Conservation (phyloP, 2,113 vertebrate species). For the Pterophyllum scalare region DNA sequence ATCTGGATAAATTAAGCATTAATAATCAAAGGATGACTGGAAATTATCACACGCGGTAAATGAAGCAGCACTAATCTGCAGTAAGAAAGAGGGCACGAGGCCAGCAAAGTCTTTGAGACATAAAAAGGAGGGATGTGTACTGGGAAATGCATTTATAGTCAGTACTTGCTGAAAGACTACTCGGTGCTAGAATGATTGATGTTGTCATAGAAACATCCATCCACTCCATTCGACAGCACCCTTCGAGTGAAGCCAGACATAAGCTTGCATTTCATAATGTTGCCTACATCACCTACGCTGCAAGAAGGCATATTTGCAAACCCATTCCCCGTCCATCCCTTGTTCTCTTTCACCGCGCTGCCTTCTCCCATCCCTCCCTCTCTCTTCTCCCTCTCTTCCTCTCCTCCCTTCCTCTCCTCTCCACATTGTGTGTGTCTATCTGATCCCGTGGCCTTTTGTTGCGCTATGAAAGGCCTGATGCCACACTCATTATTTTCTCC, state of each 20-base stretch:
- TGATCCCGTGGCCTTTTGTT: conserved; percentile 86
- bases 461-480: conserved; percentile 85
- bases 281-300: conserved; percentile 73
- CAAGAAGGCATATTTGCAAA: conserved; percentile 72
- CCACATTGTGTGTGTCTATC: conserved; percentile 85
- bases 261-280: conserved; percentile 59
- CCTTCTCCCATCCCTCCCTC: conserved; percentile 59
- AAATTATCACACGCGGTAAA: conserved; percentile 77
- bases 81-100: conserved; percentile 55
- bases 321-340: conserved; percentile 44
- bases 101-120: conserved; percentile 55
- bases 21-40: conserved; percentile 80
- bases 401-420: conserved; percentile 77
- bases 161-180: conserved; percentile 44
- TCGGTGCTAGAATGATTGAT: conserved; percentile 58
- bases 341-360: conserved; percentile 25
- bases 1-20: conserved; percentile 83
- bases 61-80: conserved; percentile 76
- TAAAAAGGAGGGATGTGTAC: conserved; percentile 54
- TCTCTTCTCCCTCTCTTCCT: conserved; percentile 64
- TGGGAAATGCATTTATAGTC: conserved; percentile 55
- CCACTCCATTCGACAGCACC: conserved; percentile 43
- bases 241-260: conserved; percentile 46
- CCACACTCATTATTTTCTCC: conserved; percentile 87
- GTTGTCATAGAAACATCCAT: conserved; percentile 74